Evolutionary conservation across 23 tunicate genomes (phyloP), one percentile per base, ranked within the genome.

Genomic region (Trididemnum miniatum): DNA sequence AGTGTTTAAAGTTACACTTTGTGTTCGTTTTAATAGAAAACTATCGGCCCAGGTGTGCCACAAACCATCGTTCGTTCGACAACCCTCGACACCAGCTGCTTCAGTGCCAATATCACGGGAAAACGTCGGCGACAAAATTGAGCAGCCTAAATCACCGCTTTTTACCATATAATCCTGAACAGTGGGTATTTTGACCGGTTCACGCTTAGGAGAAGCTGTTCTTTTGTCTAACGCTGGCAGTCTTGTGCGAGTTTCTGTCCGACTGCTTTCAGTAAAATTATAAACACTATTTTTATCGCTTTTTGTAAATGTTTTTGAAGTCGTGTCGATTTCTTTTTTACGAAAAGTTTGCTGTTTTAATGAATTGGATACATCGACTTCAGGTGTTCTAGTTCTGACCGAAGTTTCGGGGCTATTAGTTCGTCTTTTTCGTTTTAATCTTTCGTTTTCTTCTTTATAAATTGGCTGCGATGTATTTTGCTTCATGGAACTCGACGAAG

Each of bases 1-100:
- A 28, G 40, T 30, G 77, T 1, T 80, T 60, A 31, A 24, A 33
- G 71, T 23, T 31, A 27, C 49, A 29, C 27, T 23, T 0, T 27
- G 7, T 7, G 85, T 71, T 20, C 71, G 82, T 71, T 66, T 29
- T 28, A 78, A 36, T 59, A 38, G 44, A 79, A 83, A 75, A 79
- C 84, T 67, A 24, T 89, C 88, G 15, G 80, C 20, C 95, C 95
- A 89, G 27, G 82, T 34, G 64, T 82, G 78, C 88, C 88, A 89
- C 0, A 71, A 29, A 32, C 95, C 95, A 32, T 89, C 79, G 82
- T 72, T 79, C 1, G 83, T 73, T 1, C 88, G 88, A 40, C 88
- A 83, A 30, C 95, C 95, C 38, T 71, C 82, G 31, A 89, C 85
- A n/a, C 95, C 95, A 9, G 95, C 32, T 77, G 34, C 29, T 69